These are phyloP conservation scores for Heliconius charithonia DNA, from an alignment of 2,888 invertebrate species.

Conservation along the genomic window DNA sequence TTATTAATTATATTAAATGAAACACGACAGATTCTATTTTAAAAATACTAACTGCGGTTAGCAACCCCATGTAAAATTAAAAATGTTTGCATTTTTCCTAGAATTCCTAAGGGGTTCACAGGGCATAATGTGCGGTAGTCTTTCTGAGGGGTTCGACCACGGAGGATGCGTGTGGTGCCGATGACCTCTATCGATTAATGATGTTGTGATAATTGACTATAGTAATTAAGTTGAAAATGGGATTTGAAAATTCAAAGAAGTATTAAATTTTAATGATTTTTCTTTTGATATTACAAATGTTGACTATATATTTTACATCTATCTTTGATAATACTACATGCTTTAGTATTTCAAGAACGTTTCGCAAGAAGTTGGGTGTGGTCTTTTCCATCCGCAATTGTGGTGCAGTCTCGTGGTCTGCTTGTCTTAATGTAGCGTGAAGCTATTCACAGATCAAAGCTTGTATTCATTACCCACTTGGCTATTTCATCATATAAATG, in stretches of 20 bases:
- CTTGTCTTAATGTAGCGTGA: conserved; percentile 76
- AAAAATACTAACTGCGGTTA: conserved; percentile 48
- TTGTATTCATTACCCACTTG: conserved; percentile 81
- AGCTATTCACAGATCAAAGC: conserved; percentile 76
- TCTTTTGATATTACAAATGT: not conserved
- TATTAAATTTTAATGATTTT: not conserved
- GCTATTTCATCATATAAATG: conserved; percentile 66
- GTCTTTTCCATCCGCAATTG: conserved; percentile 53
- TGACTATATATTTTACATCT: conserved; percentile 46
- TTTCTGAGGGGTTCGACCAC: conserved; percentile 75
- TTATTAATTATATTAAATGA: conserved; percentile 19
- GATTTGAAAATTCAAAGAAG: not conserved
- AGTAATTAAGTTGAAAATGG: conserved; percentile 64
- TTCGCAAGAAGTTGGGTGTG: conserved; percentile 57
- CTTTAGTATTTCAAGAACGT: conserved; percentile 54
- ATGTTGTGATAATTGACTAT: conserved; percentile 69
- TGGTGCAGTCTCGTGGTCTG: conserved; percentile 68
- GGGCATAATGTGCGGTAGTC: conserved; percentile 74
- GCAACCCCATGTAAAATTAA: conserved; percentile 65
- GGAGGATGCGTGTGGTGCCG: conserved; percentile 78
- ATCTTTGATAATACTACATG: conserved; percentile 46
- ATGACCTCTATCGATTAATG: conserved; percentile 81
- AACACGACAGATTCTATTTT: conserved; percentile 34
- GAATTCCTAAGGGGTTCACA: conserved; percentile 70
- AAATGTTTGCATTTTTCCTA: conserved; percentile 70